phyloP scores from a whole-genome alignment of 2,888 invertebrate species.

The Ochlodes sylvanus region DNA sequence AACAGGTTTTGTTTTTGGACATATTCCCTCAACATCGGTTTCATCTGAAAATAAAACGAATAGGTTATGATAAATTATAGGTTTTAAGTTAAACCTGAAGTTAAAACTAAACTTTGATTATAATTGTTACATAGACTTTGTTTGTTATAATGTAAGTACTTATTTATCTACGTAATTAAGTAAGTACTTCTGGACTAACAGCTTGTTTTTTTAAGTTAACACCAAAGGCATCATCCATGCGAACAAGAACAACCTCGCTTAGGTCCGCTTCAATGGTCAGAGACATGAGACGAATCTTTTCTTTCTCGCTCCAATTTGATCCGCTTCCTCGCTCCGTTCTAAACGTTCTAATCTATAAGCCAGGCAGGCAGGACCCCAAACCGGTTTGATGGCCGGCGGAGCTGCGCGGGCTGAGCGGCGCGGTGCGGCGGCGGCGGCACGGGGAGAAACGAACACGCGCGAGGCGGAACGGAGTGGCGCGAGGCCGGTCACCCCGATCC shows the following conservation, averaged over 20 bases:
- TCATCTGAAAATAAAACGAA: background rate
- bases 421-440: constrained; percentile 25
- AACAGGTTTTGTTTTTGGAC: background rate
- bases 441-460: constrained; percentile 52
- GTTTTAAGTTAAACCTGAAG: no score
- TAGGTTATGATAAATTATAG: no score
- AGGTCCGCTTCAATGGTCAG: background rate
- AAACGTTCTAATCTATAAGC: no score
- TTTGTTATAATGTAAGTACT: no score
- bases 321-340: constrained; percentile 3
- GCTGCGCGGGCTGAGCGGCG: constrained; percentile 47
- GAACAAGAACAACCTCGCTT: background rate
- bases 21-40: background rate
- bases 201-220: no score
- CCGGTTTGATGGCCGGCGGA: constrained; percentile 61
- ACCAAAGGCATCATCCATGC: no score
- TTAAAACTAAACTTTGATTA: no score
- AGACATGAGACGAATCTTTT: background rate
- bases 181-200: no score
- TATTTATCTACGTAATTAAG: no score
- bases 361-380: constrained; percentile 48
- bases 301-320: constrained; percentile 3
- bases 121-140: no score
- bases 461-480: constrained; percentile 55
- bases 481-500: constrained; percentile 50